Evolutionary conservation across 2,888 invertebrate genomes (phyloP), one percentile per base, ranked within the genome.

Genomic region (Cataglyphis rosenhaueri): DNA sequence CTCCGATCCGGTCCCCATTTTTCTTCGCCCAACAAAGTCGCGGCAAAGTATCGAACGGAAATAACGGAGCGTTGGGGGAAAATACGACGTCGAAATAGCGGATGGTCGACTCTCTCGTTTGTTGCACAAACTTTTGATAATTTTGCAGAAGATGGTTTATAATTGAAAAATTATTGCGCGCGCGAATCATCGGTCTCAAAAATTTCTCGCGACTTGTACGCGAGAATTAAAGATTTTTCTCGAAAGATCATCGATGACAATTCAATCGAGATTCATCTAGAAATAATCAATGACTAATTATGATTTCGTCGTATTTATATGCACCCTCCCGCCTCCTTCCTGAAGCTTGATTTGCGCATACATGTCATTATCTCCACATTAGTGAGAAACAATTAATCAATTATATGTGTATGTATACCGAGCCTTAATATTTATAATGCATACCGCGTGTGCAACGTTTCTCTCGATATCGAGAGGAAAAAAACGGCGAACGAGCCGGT

Each of bases 21-120:
- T 61, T 66, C 76, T 68, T 68, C 44, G 32, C 4, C 3, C n/a
- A 21, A 18, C 32, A 68, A 68, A 78, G 44, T 61, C n/a, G 12
- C n/a, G n/a, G 65, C 12, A 38, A 76, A 65, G 18, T 55, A 55
- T 76, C 75, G 38, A 25, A 48, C 59, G 9, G n/a, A 79, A 79
- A 78, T 78, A 59, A 59, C 32, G 32, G 59, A 59, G 6, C 41
- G 41, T 25, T n/a, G 1, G 15, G 9, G 8, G 21, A 29, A 78
- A 52, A 44, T 68, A 61, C 55, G 55, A 65, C 4, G 3, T 76
- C 29, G 18, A 35, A 59, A 6, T 10, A 44, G 15, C 4, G 18
- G 32, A 2, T 1, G 12, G 10, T 9, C 21, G 21, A 10, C n/a
- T 1, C 29, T 52, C 15, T 21, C 21, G 12, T 3, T 32, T 41